Evolutionary conservation across 2,113 vertebrate genomes (phyloP), one percentile per base, ranked within the genome.

Genomic region (Azemiops feae): DNA sequence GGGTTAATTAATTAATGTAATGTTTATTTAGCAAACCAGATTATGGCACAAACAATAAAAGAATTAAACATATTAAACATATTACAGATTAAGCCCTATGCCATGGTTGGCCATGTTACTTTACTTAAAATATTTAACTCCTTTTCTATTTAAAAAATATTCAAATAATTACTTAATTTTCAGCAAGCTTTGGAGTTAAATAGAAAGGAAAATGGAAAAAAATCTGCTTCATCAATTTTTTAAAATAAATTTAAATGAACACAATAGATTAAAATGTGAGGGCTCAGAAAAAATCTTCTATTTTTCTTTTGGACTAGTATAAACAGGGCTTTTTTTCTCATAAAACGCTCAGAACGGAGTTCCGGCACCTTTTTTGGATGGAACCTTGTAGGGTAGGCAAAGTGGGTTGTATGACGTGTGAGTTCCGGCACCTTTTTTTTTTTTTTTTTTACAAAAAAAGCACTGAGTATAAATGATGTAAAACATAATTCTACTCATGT

Each of bases 231-330:
- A 12, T 16, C 85, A 58, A 30, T 86, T 93, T 93, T 89, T 93
- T 50, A 9, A 57, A 57, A 90, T 86, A 58, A 39, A 3, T 23
- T 58, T 85, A 93, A 34, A 16, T 47, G 39, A 54, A 86, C 25
- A 34, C 34, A 45, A 43, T 39, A 86, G 30, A 90, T 86, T 93
- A 90, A 89, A 92, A 89, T 58, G 30, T 92, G 88, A 88, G 23
- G n/a, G n/a, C 30, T 88, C 69, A 74, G 88, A 92, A 92, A 69
- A 88, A 54, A 45, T 87, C 58, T 52, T 89, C 10, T 52, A n/a
- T 45, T 47, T 45, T 91, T n/a, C 54, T 27, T 58, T 60, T 87
- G 34, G 6, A 92, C 50, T 81, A 39, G 34, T 81, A 43, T n/a
- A n/a, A n/a, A n/a, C n/a, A n/a, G n/a, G n/a, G n/a, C n/a, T n/a